These are phyloP conservation scores for Riparia riparia DNA, from an alignment of 2,113 vertebrate species.

Conservation along the genomic window DNA sequence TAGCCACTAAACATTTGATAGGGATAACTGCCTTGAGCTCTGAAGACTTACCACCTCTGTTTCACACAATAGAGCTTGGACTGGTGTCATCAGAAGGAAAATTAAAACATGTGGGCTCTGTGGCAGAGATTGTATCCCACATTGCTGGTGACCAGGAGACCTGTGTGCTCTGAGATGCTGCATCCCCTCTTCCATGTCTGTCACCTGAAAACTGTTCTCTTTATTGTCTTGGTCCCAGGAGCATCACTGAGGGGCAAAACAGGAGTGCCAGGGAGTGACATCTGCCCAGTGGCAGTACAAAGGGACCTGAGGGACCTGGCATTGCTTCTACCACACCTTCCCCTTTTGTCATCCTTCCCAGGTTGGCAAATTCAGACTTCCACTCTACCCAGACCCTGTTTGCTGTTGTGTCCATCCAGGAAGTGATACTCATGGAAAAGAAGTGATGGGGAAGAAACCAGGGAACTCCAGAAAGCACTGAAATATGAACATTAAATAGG, in stretches of 20 bases:
- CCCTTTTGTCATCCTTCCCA: background rate
- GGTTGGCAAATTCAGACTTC: background rate
- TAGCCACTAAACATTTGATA: accelerated
- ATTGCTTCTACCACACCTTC: background rate
- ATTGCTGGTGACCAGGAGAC: accelerated
- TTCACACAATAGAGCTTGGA: background rate
- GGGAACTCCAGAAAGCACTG: background rate
- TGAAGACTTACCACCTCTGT: background rate
- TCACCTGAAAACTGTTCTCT: background rate
- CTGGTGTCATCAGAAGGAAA: background rate
- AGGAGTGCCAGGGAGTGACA: background rate
- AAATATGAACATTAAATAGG: background rate
- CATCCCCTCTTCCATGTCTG: background rate
- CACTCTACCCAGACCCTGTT: accelerated
- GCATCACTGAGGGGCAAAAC: background rate
- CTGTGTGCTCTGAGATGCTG: accelerated
- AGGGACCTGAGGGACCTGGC: accelerated
- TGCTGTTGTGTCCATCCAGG: accelerated
- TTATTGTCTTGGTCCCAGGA: background rate
- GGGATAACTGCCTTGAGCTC: background rate
- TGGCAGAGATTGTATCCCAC: background rate
- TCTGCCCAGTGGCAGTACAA: accelerated
- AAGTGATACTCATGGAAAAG: background rate
- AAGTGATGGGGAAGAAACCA: accelerated
- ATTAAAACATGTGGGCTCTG: background rate